These are phyloP conservation scores for Sarcophaga bullata DNA, from an alignment of 1,140 invertebrate species.

Conservation along the genomic window DNA sequence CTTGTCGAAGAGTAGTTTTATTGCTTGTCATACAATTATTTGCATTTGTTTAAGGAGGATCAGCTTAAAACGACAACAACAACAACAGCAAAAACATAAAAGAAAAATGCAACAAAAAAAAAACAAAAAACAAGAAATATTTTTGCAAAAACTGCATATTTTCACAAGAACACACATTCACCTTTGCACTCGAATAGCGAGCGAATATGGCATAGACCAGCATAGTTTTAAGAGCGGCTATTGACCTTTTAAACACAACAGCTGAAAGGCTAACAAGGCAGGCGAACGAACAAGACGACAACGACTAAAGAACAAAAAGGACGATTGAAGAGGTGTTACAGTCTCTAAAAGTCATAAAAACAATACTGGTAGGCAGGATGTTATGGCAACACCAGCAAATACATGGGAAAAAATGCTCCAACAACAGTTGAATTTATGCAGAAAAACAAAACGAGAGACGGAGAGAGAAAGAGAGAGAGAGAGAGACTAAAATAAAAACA, in stretches of 20 bases:
- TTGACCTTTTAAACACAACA: constrained; percentile 19
- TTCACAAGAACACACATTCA: background rate
- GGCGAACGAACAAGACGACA: background rate
- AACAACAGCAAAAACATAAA: background rate
- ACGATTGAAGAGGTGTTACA: too few species aligned
- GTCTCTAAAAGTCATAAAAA: too few species aligned
- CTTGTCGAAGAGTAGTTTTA: constrained; percentile 32
- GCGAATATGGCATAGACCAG: background rate
- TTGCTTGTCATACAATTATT: constrained; percentile 38
- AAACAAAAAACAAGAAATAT: background rate
- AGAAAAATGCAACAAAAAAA: background rate
- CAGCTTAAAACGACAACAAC: background rate
- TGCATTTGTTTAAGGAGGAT: constrained; percentile 24
- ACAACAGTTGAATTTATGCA: background rate
- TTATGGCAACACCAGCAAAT: too few species aligned
- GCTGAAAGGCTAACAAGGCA: background rate
- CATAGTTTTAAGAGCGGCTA: background rate
- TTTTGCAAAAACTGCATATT: background rate
- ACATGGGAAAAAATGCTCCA: background rate
- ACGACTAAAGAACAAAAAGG: background rate
- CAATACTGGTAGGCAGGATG: too few species aligned
- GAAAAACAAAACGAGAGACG: constrained; percentile 23
- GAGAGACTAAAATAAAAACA: background rate
- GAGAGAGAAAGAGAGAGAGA: background rate
- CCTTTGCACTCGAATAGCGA: background rate